Evolutionary conservation across 2,888 invertebrate genomes (phyloP).

Genomic region (Augochlorella aurata): DNA sequence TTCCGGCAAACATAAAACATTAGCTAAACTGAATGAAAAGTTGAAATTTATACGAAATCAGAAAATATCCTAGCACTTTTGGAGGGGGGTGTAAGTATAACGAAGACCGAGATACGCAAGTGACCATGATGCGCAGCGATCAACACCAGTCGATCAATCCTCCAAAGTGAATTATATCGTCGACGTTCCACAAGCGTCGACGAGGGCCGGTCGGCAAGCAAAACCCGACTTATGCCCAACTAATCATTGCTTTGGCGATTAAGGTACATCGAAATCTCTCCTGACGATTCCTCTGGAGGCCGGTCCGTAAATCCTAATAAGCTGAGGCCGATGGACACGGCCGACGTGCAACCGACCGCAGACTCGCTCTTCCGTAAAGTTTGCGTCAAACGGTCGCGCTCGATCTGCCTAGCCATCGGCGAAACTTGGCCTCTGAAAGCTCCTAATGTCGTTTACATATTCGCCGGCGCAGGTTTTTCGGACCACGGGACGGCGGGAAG

Average conservation of each 20-base stretch:
- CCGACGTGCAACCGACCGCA: slow-evolving; percentile 42
- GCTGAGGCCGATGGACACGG: slow-evolving; percentile 23
- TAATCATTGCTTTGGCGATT: slow-evolving; percentile 45
- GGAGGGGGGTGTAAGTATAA: too few species aligned
- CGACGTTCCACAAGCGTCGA: slow-evolving; percentile 26
- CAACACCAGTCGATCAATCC: neutral
- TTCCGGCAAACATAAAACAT: too few species aligned
- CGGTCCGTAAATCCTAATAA: slow-evolving; percentile 25
- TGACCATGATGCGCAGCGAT: too few species aligned
- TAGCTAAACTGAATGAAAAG: too few species aligned
- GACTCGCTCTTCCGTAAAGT: slow-evolving; percentile 51
- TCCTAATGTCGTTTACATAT: slow-evolving; percentile 53
- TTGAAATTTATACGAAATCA: too few species aligned
- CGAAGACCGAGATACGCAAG: too few species aligned
- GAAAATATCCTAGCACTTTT: too few species aligned
- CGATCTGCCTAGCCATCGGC: slow-evolving; percentile 36
- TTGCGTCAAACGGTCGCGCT: slow-evolving; percentile 54
- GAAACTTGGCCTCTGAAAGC: slow-evolving; percentile 48
- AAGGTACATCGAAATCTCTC: slow-evolving; percentile 29
- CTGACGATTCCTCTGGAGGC: slow-evolving; percentile 33
- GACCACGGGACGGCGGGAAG: slow-evolving; percentile 9
- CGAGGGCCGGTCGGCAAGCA: neutral
- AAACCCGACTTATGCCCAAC: slow-evolving; percentile 37
- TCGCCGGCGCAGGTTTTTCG: slow-evolving; percentile 38
- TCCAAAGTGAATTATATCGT: neutral